Percentiles rank a stretch among this genome's conserved stretches.
phyloP scores from a whole-genome alignment of 2,888 invertebrate species.

The Drosophila birchii region DNA sequence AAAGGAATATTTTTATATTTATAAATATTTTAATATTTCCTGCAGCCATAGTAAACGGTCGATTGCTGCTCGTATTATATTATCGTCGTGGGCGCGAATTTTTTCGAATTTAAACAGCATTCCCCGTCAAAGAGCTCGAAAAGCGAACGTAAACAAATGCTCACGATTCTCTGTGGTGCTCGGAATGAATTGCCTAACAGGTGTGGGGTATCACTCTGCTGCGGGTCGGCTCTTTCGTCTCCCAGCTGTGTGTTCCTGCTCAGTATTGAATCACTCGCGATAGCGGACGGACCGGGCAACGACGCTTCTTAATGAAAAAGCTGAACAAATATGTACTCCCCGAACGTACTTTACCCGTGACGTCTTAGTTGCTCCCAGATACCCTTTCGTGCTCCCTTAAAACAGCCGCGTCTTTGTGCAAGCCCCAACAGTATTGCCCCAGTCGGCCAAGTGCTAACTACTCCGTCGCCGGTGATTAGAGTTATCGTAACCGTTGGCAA shows the following conservation, averaged over 20 bases:
- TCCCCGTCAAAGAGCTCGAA: not conserved
- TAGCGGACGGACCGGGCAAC: slow-evolving; percentile 19
- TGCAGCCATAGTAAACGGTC: not conserved
- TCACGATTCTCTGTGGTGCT: not conserved
- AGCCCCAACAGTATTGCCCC: slow-evolving; percentile 53
- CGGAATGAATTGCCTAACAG: slow-evolving; percentile 16
- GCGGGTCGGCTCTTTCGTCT: slow-evolving; percentile 12
- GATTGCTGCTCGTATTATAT: not conserved
- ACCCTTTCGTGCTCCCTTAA: slow-evolving; percentile 25
- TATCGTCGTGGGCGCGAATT: slow-evolving; percentile 12
- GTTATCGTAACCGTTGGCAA: slow-evolving; percentile 62
- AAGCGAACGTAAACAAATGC: slow-evolving; percentile 8
- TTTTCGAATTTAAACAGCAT: not conserved
- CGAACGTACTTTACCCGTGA: slow-evolving; percentile 58
- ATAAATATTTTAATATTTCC: not conserved
- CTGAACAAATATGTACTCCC: slow-evolving; percentile 49
- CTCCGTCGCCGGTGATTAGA: slow-evolving; percentile 10
- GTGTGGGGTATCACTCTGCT: slow-evolving; percentile 32
- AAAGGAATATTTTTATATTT: too few relatives aligned
- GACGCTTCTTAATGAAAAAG: slow-evolving; percentile 15
- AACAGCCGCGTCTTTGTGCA: slow-evolving; percentile 25
- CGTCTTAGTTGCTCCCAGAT: slow-evolving; percentile 48
- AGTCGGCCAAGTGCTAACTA: slow-evolving; percentile 49
- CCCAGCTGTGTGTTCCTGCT: slow-evolving; percentile 22
- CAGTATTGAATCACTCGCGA: slow-evolving; percentile 55